Conservation (phyloP, 2,888 invertebrate genomes). For the Cyaniris semiargus region DNA sequence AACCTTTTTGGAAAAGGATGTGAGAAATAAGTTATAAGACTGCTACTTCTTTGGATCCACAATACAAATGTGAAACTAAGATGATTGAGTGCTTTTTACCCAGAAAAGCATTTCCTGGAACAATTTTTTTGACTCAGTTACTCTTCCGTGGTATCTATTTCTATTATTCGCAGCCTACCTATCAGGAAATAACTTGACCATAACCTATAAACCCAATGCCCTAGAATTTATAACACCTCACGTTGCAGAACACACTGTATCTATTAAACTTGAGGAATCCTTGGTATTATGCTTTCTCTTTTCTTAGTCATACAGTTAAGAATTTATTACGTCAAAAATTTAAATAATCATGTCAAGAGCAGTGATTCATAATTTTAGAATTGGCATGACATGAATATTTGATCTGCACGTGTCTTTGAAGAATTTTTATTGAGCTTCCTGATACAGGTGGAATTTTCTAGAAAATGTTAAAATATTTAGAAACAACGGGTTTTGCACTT, state of each 20-base stretch:
- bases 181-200: neutral
- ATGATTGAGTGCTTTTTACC: too few relatives aligned
- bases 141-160: too few relatives aligned
- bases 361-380: slow-evolving; percentile 40
- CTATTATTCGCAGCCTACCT: too few relatives aligned
- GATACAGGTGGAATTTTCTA: neutral
- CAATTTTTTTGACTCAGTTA: too few relatives aligned
- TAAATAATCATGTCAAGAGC: slow-evolving; percentile 47
- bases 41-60: too few relatives aligned
- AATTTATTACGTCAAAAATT: slow-evolving; percentile 28
- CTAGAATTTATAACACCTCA: slow-evolving; percentile 21
- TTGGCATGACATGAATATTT: slow-evolving; percentile 32
- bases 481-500: too few relatives aligned
- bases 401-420: neutral
- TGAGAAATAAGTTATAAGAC: too few relatives aligned
- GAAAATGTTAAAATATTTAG: neutral
- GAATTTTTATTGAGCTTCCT: neutral
- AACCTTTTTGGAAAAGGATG: too few relatives aligned
- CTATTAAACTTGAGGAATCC: slow-evolving; percentile 27
- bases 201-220: neutral
- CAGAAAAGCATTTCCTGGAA: too few relatives aligned
- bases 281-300: slow-evolving; percentile 39
- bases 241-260: slow-evolving; percentile 13
- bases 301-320: slow-evolving; percentile 37
- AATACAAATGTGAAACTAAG: too few relatives aligned